Evolutionary conservation across 2,888 invertebrate genomes (phyloP).

Genomic region (Diadegma fenestrale): DNA sequence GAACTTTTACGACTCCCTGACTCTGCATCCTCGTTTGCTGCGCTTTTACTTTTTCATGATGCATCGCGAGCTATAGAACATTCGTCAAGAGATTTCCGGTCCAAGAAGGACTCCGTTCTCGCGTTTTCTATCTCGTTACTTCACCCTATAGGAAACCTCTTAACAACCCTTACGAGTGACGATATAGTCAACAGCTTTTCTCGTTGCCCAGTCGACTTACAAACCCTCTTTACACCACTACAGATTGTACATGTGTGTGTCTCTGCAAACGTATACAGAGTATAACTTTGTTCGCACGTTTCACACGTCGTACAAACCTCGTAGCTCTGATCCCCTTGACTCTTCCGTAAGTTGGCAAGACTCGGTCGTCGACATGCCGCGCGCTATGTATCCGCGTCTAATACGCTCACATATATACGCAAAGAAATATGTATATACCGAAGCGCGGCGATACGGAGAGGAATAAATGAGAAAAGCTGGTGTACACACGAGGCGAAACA

Average conservation of each 20-base stretch:
- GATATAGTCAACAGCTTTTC: conserved; percentile 38
- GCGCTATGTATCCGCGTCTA: conserved; percentile 26
- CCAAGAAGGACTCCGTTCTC: not conserved
- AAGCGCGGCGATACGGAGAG: conserved; percentile 12
- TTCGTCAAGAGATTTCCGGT: not conserved
- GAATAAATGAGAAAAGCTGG: conserved; percentile 45
- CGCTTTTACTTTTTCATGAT: not conserved
- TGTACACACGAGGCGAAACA: conserved; percentile 29
- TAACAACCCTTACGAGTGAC: conserved; percentile 40
- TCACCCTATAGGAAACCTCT: conserved; percentile 35
- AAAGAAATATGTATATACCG: too few relatives aligned
- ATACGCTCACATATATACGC: not conserved
- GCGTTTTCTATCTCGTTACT: conserved; percentile 34
- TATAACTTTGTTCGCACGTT: conserved; percentile 45
- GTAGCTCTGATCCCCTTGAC: conserved; percentile 47
- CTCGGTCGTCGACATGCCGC: conserved; percentile 54
- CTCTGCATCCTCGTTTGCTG: not conserved
- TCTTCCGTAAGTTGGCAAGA: conserved; percentile 43
- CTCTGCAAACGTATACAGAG: conserved; percentile 1
- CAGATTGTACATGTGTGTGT: not conserved
- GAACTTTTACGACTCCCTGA: not conserved
- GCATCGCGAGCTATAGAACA: not conserved
- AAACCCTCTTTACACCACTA: conserved; percentile 51
- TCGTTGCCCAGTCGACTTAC: conserved; percentile 46
- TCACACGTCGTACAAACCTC: conserved; percentile 37